Evolutionary conservation across 2,797 vertebrate species (phyloP), one percentile per base, ranked within the genome.

Genomic region (Carapus acus): DNA sequence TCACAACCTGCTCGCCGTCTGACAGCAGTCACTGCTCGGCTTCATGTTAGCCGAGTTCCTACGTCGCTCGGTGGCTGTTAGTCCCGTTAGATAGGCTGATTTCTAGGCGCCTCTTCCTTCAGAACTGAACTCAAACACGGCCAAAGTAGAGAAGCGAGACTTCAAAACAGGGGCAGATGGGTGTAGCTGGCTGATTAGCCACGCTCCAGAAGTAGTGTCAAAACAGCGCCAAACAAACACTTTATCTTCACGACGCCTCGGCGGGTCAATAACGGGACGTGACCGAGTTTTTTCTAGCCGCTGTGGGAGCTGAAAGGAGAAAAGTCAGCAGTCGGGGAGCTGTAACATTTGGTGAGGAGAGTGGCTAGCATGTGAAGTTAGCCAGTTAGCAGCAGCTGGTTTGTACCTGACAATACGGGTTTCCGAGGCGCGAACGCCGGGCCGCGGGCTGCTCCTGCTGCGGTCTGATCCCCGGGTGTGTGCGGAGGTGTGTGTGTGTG

Each of bases 381-480:
- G 73, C 82, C 43, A 62, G 77, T 71, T 80, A 77, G 72, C 76
- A 65, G 7, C 57, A 54, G 67, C 79, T 78, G 79, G 54, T 76
- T 83, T 72, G 71, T 36, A 69, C 59, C 37, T 73, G 65, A 37
- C 65, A 77, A 53, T 48, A 57, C 54, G 55, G 51, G 38, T 61
- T 66, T 45, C 18, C 11, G 31, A 42, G 52, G 57, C 23, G 43
- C 64, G 63, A 43, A 17, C 42, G 15, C 48, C 20, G 65, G 41
- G 54, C 70, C 83, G 50, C 36, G 24, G 58, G 47, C 79, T 22
- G 51, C 50, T 43, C 41, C 46, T 2, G 66, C 17, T 27, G 71
- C 14, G 38, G 14, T 52, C 45, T n/a, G n/a, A n/a, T n/a, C n/a
- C n/a, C n/a, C n/a, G n/a, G n/a, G 43, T 1, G 54, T 33, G 45